Percentiles rank a stretch among this genome's conserved stretches.
Evolutionary conservation across 2,888 invertebrate species (phyloP).

Genomic region (Alsophila aescularia): DNA sequence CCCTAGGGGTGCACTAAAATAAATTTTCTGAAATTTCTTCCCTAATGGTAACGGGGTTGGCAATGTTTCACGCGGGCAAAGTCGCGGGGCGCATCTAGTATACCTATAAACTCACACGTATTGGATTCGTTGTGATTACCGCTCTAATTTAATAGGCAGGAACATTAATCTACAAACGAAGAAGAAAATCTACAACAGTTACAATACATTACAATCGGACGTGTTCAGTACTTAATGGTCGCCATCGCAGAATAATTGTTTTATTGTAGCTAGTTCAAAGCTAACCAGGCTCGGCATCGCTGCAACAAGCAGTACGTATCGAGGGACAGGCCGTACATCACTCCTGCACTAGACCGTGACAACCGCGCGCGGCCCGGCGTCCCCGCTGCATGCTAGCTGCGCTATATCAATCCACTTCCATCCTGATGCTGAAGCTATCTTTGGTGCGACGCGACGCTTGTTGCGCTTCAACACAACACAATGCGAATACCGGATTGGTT

Average conservation of each 20-base stretch:
- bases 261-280: constrained; percentile 18
- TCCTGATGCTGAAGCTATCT: constrained; percentile 27
- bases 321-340: constrained; percentile 37
- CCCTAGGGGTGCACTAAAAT: no score
- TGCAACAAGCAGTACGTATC: constrained; percentile 37
- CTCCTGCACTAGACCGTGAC: constrained; percentile 44
- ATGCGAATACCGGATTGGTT: constrained; percentile 9
- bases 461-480: constrained; percentile 23
- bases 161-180: background rate
- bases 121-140: background rate
- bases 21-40: no score
- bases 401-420: constrained; percentile 29
- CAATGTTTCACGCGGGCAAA: no score
- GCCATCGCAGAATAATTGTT: constrained; percentile 13
- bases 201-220: constrained; percentile 2
- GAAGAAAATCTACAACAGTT: constrained; percentile 4
- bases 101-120: no score
- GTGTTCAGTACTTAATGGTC: constrained; percentile 3
- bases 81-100: no score
- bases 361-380: constrained; percentile 29
- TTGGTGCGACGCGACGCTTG: constrained; percentile 24
- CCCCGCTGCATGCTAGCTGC: constrained; percentile 21
- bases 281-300: constrained; percentile 15
- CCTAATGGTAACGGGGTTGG: no score
- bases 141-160: background rate